These are phyloP conservation scores for Drosophila pseudotalamancana DNA, from an alignment of 2,888 invertebrate genomes.

Conservation along the genomic window DNA sequence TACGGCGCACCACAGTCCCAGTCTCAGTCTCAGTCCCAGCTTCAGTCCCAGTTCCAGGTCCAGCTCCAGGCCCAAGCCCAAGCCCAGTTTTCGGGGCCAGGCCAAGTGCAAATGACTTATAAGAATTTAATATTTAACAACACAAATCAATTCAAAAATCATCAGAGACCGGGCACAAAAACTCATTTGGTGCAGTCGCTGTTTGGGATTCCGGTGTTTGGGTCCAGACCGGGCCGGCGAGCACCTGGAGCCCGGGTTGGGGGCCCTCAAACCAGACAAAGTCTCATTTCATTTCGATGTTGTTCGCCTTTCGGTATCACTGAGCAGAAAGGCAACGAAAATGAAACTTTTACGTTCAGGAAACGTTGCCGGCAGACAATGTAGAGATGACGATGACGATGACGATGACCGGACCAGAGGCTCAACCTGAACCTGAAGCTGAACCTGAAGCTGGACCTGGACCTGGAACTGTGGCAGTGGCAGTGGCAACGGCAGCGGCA, in stretches of 20 bases:
- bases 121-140: conserved; percentile 83
- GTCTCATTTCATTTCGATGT: conserved; percentile 73
- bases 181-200: conserved; percentile 69
- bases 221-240: conserved; percentile 15
- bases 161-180: conserved; percentile 65
- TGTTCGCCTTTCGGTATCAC: conserved; percentile 67
- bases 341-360: conserved; percentile 72
- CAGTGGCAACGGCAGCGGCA: conserved; percentile 2
- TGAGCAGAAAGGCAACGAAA: conserved; percentile 73
- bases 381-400: conserved; percentile 39
- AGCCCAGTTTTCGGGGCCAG: conserved; percentile 7
- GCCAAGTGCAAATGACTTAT: conserved; percentile 81
- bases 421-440: conserved; percentile 8
- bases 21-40: neutral
- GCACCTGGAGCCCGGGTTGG: conserved; percentile 31
- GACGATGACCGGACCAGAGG: conserved; percentile 14
- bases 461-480: neutral
- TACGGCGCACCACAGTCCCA: conserved; percentile 35
- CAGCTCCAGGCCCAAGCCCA: neutral
- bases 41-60: no score
- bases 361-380: conserved; percentile 65
- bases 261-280: conserved; percentile 59
- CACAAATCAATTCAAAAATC: conserved; percentile 82
- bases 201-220: conserved; percentile 23
- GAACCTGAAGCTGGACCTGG: conserved; percentile 17